Evolutionary conservation across 2,797 vertebrate species (phyloP).

Genomic region (Leptatherina wallacei): DNA sequence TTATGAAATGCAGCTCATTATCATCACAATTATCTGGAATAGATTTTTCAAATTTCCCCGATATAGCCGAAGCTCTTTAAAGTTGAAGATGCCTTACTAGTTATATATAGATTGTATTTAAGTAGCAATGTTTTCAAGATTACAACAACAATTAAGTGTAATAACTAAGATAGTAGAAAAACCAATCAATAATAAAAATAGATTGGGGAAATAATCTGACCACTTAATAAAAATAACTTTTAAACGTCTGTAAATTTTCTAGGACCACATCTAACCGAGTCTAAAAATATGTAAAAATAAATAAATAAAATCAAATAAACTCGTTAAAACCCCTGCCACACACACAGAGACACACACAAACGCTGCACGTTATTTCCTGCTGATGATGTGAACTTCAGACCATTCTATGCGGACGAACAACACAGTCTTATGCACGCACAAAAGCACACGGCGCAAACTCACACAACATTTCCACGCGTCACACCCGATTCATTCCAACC

Average conservation of each 20-base stretch:
- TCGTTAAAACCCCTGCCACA: not conserved
- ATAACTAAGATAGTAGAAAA: too few species aligned
- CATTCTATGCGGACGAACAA: conserved; percentile 21
- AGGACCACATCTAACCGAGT: too few species aligned
- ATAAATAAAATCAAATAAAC: too few species aligned
- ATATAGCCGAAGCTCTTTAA: conserved; percentile 24
- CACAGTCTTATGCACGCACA: conserved; percentile 4
- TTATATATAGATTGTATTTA: not conserved
- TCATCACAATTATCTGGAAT: conserved; percentile 76
- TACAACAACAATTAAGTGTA: too few species aligned
- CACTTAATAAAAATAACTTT: too few species aligned
- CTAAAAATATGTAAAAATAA: too few species aligned
- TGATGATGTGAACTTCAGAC: conserved; percentile 16
- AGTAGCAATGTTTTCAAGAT: too few species aligned
- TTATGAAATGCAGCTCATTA: conserved; percentile 81
- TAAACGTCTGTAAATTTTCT: too few species aligned
- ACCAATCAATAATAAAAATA: too few species aligned
- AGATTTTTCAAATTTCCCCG: conserved; percentile 55
- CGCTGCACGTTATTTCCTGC: not conserved
- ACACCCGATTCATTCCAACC: conserved; percentile 61
- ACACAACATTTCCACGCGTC: conserved; percentile 71
- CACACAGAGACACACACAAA: not conserved
- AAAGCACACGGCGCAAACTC: conserved; percentile 20
- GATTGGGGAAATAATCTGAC: too few species aligned
- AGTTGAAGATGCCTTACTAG: conserved; percentile 1